Evolutionary conservation across 2,888 invertebrate genomes (phyloP).

Genomic region (Drosophila algonquin): DNA sequence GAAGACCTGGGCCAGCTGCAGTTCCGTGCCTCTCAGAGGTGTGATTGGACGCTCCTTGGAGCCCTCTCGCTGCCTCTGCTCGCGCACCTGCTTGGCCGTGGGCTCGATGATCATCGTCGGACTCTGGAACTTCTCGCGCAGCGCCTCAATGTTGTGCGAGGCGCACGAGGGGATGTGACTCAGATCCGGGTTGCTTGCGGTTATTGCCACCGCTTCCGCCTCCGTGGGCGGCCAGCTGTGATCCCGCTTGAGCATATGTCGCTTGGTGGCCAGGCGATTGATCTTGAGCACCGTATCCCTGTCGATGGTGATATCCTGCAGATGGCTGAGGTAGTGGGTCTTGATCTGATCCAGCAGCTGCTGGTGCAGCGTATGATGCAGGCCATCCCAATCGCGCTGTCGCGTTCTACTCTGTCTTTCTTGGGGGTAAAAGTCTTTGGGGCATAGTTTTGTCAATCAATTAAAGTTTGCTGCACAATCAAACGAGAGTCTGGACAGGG

Average conservation of each 20-base stretch:
- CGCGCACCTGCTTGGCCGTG: slow-evolving; percentile 49
- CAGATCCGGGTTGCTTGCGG: slow-evolving; percentile 10
- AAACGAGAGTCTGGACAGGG: slow-evolving; percentile 17
- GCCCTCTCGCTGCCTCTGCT: slow-evolving; percentile 45
- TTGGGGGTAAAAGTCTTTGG: slow-evolving; percentile 53
- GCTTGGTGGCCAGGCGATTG: slow-evolving; percentile 82
- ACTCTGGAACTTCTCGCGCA: slow-evolving; percentile 82
- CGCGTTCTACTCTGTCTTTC: slow-evolving; percentile 81
- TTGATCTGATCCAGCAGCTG: slow-evolving; percentile 80
- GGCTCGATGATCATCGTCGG: slow-evolving; percentile 73
- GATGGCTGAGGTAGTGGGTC: slow-evolving; percentile 77
- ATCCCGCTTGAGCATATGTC: slow-evolving; percentile 79
- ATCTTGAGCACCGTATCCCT: slow-evolving; percentile 83
- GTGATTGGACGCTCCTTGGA: slow-evolving; percentile 21
- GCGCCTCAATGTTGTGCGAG: slow-evolving; percentile 76
- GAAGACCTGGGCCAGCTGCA: slow-evolving; percentile 7
- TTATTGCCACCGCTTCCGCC: slow-evolving; percentile 3
- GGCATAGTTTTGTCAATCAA: slow-evolving; percentile 4
- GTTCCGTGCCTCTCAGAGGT: slow-evolving; percentile 15
- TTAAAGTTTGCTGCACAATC: slow-evolving; percentile 1
- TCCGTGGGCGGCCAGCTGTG: slow-evolving; percentile 83
- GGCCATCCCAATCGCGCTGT: slow-evolving; percentile 56
- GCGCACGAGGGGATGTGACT: slow-evolving; percentile 41
- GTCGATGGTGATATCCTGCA: slow-evolving; percentile 81
- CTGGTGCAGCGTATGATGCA: slow-evolving; percentile 74